Conservation (phyloP, 2,797 vertebrate species). For the Picus viridis region DNA sequence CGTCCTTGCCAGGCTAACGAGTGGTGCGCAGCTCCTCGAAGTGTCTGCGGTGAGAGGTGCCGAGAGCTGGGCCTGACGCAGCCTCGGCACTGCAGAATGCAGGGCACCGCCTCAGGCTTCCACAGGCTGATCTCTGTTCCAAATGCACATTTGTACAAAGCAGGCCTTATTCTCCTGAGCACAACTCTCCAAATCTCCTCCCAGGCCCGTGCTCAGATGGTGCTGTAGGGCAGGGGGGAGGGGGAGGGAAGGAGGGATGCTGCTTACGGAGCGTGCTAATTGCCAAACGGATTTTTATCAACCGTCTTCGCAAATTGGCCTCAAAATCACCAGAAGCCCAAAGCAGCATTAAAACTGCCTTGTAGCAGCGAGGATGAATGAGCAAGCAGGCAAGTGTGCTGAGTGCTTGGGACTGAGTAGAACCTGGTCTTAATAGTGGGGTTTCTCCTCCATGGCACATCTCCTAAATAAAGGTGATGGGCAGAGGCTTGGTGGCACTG, state of each 20-base stretch:
- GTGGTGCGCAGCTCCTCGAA: background rate
- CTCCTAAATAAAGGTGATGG: background rate
- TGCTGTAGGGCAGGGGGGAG: background rate
- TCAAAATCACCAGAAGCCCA: slow-evolving; percentile 36
- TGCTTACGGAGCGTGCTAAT: slow-evolving; percentile 23
- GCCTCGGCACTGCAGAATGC: background rate
- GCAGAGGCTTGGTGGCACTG: background rate
- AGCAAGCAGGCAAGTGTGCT: background rate
- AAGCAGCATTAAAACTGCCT: slow-evolving; percentile 53
- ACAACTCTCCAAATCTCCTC: slow-evolving; percentile 3
- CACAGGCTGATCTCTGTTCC: background rate
- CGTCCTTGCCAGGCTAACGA: background rate
- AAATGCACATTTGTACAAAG: slow-evolving; percentile 32
- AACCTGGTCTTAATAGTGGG: background rate
- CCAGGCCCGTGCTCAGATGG: slow-evolving; percentile 44
- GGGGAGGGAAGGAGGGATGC: no score
- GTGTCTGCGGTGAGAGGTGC: background rate
- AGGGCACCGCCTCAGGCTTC: background rate
- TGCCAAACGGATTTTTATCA: slow-evolving; percentile 56
- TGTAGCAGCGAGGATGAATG: background rate
- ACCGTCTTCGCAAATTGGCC: slow-evolving; percentile 36
- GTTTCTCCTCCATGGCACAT: background rate
- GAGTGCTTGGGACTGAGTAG: background rate
- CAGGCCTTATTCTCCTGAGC: slow-evolving; percentile 32
- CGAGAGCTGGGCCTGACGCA: background rate